phyloP scores from a whole-genome alignment of 35 echinoderm and acorn worm genomes.

The Patiria miniata region DNA sequence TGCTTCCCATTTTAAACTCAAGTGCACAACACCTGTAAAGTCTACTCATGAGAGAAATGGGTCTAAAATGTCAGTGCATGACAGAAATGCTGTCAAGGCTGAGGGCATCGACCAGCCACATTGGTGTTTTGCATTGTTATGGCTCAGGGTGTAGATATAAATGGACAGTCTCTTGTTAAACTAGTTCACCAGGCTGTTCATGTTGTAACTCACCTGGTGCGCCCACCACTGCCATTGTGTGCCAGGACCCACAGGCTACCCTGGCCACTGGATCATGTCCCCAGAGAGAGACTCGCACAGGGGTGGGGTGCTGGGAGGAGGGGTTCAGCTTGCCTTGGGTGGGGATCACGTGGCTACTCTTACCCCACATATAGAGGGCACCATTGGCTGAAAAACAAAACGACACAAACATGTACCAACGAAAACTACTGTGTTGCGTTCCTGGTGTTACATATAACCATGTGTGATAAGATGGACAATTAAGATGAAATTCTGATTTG shows the following conservation, averaged over 20 bases:
- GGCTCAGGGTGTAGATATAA: background rate
- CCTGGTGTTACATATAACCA: too few relatives aligned
- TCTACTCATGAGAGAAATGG: too few relatives aligned
- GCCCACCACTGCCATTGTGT: conserved; percentile 77
- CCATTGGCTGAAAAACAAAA: conserved; percentile 67
- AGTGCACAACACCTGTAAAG: too few relatives aligned
- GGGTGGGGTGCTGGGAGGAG: conserved; percentile 23
- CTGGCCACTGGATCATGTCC: conserved; percentile 49
- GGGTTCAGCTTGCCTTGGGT: conserved; percentile 24
- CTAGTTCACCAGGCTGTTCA: too few relatives aligned
- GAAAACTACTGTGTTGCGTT: background rate
- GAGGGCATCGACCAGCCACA: too few relatives aligned
- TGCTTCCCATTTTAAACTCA: too few relatives aligned
- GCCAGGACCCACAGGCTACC: conserved; percentile 89
- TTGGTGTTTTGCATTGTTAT: background rate
- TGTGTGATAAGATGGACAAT: too few relatives aligned
- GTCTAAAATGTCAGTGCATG: too few relatives aligned
- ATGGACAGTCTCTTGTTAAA: too few relatives aligned
- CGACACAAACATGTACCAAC: background rate
- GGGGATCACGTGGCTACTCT: conserved; percentile 74
- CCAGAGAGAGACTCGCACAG: conserved; percentile 3
- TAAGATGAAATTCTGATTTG: too few relatives aligned
- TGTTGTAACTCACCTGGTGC: conserved; percentile 86
- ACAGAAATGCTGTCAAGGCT: too few relatives aligned
- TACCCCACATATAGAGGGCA: conserved; percentile 91